phyloP scores from a whole-genome alignment of 2,797 vertebrate genomes.

The Helarctos malayanus region DNA sequence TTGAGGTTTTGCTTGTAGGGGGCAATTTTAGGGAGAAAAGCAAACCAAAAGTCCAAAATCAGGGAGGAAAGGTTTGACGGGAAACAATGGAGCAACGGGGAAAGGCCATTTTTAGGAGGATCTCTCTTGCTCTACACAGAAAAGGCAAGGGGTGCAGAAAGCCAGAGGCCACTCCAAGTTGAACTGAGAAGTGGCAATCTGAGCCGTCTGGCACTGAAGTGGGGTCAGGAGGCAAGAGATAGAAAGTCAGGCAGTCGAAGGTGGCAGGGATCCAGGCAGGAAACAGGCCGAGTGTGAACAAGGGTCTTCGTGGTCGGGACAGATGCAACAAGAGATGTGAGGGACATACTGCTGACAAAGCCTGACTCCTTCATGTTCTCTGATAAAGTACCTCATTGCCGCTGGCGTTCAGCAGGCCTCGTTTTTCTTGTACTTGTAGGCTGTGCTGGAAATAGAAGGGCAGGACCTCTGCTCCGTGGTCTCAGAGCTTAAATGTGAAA shows the following conservation, averaged over 20 bases:
- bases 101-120: background rate
- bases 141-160: background rate
- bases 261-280: slow-evolving; percentile 72
- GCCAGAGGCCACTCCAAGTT: background rate
- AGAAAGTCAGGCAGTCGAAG: slow-evolving; percentile 52
- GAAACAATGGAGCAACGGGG: background rate
- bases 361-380: background rate
- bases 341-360: slow-evolving; percentile 5
- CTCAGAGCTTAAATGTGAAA: background rate
- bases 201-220: background rate
- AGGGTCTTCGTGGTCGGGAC: slow-evolving; percentile 53
- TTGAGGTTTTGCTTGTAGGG: background rate
- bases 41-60: background rate
- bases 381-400: background rate
- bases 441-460: background rate
- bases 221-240: background rate
- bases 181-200: background rate
- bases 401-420: background rate
- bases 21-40: background rate
- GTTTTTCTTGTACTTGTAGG: background rate
- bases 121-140: background rate
- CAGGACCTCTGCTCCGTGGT: background rate
- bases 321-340: slow-evolving; percentile 62
- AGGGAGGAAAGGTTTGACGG: background rate
- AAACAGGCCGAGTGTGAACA: slow-evolving; percentile 70